These are phyloP conservation scores for Chrysochloris asiatica DNA, from an alignment of 2,113 vertebrate genomes.

Conservation along the genomic window DNA sequence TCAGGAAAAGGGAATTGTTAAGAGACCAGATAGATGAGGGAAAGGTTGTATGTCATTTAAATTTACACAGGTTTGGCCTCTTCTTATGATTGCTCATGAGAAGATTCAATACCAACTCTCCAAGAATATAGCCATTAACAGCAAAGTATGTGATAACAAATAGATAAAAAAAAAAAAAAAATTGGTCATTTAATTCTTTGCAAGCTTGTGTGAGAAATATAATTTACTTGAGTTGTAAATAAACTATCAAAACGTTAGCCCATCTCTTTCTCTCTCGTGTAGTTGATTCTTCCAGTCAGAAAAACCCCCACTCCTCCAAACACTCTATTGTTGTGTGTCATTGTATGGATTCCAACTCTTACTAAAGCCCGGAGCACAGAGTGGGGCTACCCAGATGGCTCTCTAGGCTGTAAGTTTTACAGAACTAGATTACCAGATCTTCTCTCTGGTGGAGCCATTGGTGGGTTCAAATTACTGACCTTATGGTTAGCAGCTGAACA, in stretches of 20 bases:
- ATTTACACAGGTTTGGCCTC: conserved; percentile 40
- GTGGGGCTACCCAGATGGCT: neutral
- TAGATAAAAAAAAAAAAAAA: neutral
- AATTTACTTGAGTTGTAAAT: conserved; percentile 18
- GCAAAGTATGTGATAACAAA: conserved; percentile 44
- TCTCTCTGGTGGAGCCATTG: neutral
- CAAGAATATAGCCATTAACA: conserved; percentile 45
- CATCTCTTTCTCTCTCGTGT: neutral
- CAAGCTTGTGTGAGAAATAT: neutral
- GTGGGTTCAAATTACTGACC: neutral
- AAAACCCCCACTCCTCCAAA: neutral
- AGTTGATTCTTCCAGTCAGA: neutral
- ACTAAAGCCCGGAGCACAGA: neutral
- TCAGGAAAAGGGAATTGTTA: conserved; percentile 37
- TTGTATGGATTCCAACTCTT: neutral
- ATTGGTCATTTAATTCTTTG: conserved; percentile 39
- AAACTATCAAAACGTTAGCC: neutral
- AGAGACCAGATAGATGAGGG: conserved; percentile 30
- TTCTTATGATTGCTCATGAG: conserved; percentile 57
- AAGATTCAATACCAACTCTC: neutral
- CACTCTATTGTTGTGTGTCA: neutral
- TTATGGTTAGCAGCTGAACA: neutral
- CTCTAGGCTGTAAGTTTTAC: neutral
- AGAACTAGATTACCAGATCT: neutral
- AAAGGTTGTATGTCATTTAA: conserved; percentile 63